Evolutionary conservation across 2,113 vertebrate species (phyloP).

Genomic region (Solea senegalensis): DNA sequence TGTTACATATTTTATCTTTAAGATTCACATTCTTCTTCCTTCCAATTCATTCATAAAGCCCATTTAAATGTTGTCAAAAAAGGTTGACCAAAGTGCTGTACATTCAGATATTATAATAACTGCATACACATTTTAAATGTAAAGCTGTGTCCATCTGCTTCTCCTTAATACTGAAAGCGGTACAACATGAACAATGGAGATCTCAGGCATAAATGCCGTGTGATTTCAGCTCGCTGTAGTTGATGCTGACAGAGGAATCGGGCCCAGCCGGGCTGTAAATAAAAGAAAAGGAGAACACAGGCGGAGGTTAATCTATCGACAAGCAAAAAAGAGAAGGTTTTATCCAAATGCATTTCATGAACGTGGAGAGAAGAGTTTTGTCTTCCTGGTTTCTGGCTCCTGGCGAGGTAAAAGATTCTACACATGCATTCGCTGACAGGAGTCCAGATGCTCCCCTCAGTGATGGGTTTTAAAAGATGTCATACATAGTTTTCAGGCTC

Average conservation of each 20-base stretch:
- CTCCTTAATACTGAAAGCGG: too few relatives aligned
- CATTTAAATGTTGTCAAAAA: too few relatives aligned
- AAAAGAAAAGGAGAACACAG: conserved; percentile 30
- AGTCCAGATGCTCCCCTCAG: conserved; percentile 22
- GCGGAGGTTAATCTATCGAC: conserved; percentile 30
- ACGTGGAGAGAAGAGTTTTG: conserved; percentile 23
- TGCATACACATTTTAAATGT: too few relatives aligned
- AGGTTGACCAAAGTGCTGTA: too few relatives aligned
- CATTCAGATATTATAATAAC: too few relatives aligned
- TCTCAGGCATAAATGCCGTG: conserved; percentile 31
- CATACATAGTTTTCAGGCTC: conserved; percentile 27
- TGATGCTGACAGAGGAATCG: conserved; percentile 30
- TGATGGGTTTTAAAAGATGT: conserved; percentile 21
- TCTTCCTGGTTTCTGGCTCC: conserved; percentile 24
- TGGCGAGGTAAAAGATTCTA: conserved; percentile 36
- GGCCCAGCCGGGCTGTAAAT: conserved; percentile 50
- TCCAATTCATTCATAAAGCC: too few relatives aligned
- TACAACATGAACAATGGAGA: conserved; percentile 15
- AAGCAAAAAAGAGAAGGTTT: conserved; percentile 23
- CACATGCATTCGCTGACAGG: conserved; percentile 44
- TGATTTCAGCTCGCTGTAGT: conserved; percentile 44
- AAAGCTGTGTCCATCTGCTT: too few relatives aligned
- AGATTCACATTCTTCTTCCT: too few relatives aligned
- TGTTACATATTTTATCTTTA: too few relatives aligned
- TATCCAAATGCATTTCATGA: conserved; percentile 46